Base-by-base conservation (phyloP, 2,888 invertebrate species). In the Andrena dorsata region DNA sequence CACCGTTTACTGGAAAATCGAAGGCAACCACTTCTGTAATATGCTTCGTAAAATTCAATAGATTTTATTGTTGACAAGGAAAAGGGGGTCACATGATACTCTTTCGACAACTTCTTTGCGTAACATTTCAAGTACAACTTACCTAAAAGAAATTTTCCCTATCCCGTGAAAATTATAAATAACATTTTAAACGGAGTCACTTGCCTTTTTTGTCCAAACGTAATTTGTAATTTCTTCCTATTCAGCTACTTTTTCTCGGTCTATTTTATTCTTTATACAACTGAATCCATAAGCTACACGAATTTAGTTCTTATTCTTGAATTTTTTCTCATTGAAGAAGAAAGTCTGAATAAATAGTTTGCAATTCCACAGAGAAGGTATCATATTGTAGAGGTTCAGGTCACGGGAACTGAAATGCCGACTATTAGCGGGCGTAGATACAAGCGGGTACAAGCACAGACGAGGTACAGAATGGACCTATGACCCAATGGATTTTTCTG, bases 1-100 rank as follows among this genome's bases (percentile, higher is more conserved):
- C 75, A 66, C 53, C 69, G 28, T 79, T 79, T 73, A 58, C 68
- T 64, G 83, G 84, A 85, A 84, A 81, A 84, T 85, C 84, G 85
- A 84, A 85, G 73, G 20, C 84, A 63, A 20, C 75, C 61, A 73
- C 60, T 84, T 84, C 73, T 64, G 41, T 75, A 76, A 76, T 68
- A 68, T 56, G 64, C 69, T 70, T 74, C 72, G 70, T 70, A 65
- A 81, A 85, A 78, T 70, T 77, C 72, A 72, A 83, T 80, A 72
- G 72, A 80, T 77, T 80, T 74, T 35, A 68, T 58, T 63, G 60
- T 35, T 64, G 77, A 80, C 69, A 56, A 77, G 68, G 68, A 74
- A 81, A 84, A 84, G 64, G 53, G 61, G 77, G 75, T 76, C 77
- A 78, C 26, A 49, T 74, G 66, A 66, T 61, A 63, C 56, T 63